Evolutionary conservation across 2,797 vertebrate genomes (phyloP).

Genomic region (Lepus townsendii): DNA sequence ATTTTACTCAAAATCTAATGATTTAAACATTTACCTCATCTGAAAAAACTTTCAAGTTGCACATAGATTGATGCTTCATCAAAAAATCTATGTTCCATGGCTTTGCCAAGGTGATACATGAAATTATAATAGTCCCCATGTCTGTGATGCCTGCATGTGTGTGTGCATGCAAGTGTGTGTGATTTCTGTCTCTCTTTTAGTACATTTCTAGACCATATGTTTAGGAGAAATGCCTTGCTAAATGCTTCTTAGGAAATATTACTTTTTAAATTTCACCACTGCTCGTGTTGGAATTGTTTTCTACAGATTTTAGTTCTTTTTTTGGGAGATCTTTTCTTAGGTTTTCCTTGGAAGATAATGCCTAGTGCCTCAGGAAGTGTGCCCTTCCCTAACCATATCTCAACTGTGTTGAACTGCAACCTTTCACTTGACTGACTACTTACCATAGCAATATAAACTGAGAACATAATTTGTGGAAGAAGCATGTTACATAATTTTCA

Average conservation of each 20-base stretch:
- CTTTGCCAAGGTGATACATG: neutral
- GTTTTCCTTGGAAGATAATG: neutral
- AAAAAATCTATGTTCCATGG: neutral
- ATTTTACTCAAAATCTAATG: neutral
- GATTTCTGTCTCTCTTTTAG: neutral
- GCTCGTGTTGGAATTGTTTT: neutral
- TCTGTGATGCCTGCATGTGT: neutral
- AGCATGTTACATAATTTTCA: neutral
- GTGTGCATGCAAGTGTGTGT: too few species aligned
- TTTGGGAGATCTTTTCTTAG: neutral
- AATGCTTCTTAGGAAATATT: neutral
- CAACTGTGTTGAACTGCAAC: neutral
- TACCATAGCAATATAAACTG: neutral
- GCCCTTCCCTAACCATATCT: neutral
- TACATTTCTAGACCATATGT: neutral
- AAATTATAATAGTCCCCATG: neutral
- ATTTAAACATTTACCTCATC: conserved; percentile 27
- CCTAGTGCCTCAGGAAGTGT: neutral
- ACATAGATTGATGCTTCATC: neutral
- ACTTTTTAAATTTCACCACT: neutral
- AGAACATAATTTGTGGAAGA: neutral
- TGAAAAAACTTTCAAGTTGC: neutral
- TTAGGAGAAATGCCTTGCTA: neutral
- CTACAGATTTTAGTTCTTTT: neutral
- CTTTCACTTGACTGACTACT: neutral